A percentile compares a stretch with the other conserved stretches of the same genome.
phyloP scores from a whole-genome alignment of 1,140 invertebrate species.

The Marisa cornuarietis region DNA sequence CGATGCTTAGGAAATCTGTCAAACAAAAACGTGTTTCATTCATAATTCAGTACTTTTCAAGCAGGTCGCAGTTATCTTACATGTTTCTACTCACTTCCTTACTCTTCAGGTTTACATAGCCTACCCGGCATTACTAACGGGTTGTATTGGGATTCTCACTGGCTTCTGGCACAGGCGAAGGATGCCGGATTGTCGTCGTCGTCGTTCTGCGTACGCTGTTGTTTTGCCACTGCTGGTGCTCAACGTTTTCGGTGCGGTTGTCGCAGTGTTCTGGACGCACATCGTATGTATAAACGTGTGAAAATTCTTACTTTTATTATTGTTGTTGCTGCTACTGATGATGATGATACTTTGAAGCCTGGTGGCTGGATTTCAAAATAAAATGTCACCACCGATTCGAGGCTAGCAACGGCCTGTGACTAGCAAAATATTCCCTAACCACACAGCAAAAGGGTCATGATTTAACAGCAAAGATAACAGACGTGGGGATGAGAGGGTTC shows the following conservation, averaged over 20 bases:
- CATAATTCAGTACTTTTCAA: no score
- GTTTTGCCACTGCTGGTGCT: neutral
- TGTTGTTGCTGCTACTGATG: neutral
- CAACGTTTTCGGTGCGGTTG: neutral
- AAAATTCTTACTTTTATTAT: neutral
- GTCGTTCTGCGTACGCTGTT: neutral
- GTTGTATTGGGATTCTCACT: neutral
- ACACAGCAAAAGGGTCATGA: no score
- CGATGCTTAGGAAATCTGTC: no score
- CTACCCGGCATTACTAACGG: constrained; percentile 10
- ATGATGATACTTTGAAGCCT: neutral
- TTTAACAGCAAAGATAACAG: no score
- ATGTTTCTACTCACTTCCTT: no score
- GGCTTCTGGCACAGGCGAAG: constrained; percentile 1
- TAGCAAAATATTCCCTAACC: no score
- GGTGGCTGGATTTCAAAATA: neutral
- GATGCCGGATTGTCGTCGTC: neutral
- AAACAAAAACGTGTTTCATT: no score
- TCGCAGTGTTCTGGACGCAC: neutral
- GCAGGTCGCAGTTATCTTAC: no score
- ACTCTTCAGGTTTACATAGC: constrained; percentile 3
- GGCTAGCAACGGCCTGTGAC: no score
- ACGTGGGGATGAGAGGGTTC: no score
- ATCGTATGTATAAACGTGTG: neutral
- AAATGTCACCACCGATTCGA: neutral